phyloP scores from a whole-genome alignment of 2,113 vertebrate species.

The Chaenogobius annularis region DNA sequence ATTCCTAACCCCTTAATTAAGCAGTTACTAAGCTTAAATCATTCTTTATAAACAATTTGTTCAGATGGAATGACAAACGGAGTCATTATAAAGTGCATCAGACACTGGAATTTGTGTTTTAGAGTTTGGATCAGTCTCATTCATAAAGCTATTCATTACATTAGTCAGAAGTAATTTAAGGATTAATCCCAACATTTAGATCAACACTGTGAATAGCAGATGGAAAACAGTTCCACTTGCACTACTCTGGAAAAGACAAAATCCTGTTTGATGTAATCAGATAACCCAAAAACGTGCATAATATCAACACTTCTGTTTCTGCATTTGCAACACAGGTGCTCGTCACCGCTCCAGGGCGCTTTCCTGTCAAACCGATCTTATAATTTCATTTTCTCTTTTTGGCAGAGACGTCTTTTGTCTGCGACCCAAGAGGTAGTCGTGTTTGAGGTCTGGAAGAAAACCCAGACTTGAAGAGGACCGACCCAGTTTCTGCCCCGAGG shows the following conservation, averaged over 20 bases:
- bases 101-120: too few relatives aligned
- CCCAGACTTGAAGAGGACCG: neutral
- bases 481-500: slow-evolving; percentile 33
- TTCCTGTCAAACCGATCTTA: neutral
- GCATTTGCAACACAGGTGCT: slow-evolving; percentile 1
- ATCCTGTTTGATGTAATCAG: neutral
- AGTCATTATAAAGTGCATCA: too few relatives aligned
- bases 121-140: too few relatives aligned
- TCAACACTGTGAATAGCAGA: too few relatives aligned
- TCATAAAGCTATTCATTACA: too few relatives aligned
- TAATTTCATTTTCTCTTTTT: neutral
- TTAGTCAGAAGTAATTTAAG: too few relatives aligned
- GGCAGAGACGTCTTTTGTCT: slow-evolving; percentile 12
- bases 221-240: neutral
- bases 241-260: neutral
- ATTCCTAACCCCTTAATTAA: too few relatives aligned
- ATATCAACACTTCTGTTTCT: neutral
- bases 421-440: neutral
- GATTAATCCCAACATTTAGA: too few relatives aligned
- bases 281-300: neutral
- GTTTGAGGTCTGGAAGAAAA: slow-evolving; percentile 16
- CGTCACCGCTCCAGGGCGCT: neutral
- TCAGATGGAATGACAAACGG: too few relatives aligned
- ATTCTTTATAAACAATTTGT: too few relatives aligned
- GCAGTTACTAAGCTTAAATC: too few relatives aligned